These are phyloP conservation scores for Bombus confusus DNA, from an alignment of 1,140 invertebrate genomes.

Conservation along the genomic window DNA sequence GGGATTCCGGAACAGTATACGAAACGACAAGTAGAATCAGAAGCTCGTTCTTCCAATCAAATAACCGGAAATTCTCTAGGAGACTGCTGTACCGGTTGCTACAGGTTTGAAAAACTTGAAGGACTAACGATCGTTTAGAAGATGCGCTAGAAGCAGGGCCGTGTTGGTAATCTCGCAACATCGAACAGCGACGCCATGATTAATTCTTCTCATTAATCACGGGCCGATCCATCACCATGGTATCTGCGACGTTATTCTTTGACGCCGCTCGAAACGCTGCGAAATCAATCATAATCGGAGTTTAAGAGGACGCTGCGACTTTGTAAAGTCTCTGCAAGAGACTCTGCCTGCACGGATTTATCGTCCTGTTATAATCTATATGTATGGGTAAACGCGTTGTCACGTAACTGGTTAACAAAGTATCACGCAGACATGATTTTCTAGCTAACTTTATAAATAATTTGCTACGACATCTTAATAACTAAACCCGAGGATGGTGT, in stretches of 20 bases:
- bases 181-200: neutral
- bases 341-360: neutral
- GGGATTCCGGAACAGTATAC: too few relatives aligned
- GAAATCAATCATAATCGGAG: constrained; percentile 18
- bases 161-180: neutral
- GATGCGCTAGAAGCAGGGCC: neutral
- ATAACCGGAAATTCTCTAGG: constrained; percentile 2
- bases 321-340: neutral
- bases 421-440: neutral
- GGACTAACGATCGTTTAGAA: neutral
- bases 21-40: too few relatives aligned
- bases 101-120: neutral
- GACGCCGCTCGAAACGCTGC: neutral
- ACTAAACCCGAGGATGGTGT: neutral
- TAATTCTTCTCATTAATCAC: constrained; percentile 42
- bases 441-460: neutral
- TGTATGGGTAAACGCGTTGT: neutral
- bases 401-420: neutral
- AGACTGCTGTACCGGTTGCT: neutral
- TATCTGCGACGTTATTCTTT: constrained; percentile 15
- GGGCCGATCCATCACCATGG: neutral
- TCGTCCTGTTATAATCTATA: neutral
- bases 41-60: too few relatives aligned
- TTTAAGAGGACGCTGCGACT: neutral
- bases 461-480: neutral